Percentiles rank a stretch among this genome's conserved stretches.
phyloP scores from a whole-genome alignment of 1,140 invertebrate genomes.

The Tetramorium simillimum region DNA sequence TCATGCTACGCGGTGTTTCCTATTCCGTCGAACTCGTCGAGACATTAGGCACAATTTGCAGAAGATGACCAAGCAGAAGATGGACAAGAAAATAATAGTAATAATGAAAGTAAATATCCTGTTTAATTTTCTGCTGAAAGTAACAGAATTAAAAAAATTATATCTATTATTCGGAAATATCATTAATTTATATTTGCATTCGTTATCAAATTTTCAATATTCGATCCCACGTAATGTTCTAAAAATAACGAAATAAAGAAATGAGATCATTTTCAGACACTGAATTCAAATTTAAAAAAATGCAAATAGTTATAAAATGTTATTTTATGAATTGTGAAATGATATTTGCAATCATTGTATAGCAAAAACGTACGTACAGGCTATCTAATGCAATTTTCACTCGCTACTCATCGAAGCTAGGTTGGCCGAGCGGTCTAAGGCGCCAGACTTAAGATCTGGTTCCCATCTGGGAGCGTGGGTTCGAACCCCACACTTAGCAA shows the following conservation, averaged over 20 bases:
- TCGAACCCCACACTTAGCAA: slow-evolving; percentile 87
- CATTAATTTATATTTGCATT: neutral
- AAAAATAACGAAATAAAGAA: neutral
- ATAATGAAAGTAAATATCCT: neutral
- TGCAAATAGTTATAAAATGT: neutral
- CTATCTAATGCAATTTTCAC: neutral
- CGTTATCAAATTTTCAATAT: neutral
- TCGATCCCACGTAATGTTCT: neutral
- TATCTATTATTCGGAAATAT: neutral
- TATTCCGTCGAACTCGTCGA: slow-evolving; percentile 16
- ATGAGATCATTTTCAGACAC: neutral
- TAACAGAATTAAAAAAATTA: neutral
- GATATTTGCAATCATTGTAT: neutral
- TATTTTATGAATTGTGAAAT: neutral
- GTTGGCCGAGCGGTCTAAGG: slow-evolving; percentile 87
- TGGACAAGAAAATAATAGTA: neutral
- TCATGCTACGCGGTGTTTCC: neutral
- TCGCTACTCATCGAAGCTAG: slow-evolving; percentile 70
- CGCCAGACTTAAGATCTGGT: slow-evolving; percentile 87
- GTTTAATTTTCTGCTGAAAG: neutral
- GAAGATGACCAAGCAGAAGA: neutral
- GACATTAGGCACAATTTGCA: slow-evolving; percentile 19
- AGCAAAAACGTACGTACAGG: neutral
- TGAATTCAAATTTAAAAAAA: neutral
- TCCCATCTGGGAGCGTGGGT: slow-evolving; percentile 86